These are phyloP conservation scores for Hippocampus zosterae DNA, from an alignment of 2,113 vertebrate species.

Conservation along the genomic window DNA sequence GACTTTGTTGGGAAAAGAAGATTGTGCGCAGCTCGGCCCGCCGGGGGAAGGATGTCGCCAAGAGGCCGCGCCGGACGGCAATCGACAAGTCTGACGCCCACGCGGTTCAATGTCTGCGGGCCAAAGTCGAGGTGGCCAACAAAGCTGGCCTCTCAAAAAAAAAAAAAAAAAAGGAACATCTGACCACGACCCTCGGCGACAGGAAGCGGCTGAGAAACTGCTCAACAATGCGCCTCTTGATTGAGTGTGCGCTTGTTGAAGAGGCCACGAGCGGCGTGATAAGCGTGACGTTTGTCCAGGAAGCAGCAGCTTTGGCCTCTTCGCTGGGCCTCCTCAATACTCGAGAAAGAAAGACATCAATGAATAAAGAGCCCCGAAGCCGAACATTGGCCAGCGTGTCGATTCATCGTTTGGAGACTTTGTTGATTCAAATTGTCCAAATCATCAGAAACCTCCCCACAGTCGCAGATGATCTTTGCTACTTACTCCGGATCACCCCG, in stretches of 20 bases:
- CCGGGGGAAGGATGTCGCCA: not conserved
- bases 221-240: not conserved
- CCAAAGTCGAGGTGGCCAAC: not conserved
- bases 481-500: too few relatives aligned
- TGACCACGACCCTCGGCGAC: not conserved
- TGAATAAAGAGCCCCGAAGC: not conserved
- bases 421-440: too few relatives aligned
- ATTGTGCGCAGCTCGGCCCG: not conserved
- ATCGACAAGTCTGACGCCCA: not conserved
- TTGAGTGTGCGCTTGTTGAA: not conserved
- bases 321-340: not conserved
- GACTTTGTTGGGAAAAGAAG: not conserved
- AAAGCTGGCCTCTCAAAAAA: not conserved
- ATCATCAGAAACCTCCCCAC: too few relatives aligned
- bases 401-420: too few relatives aligned
- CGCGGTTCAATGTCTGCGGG: not conserved
- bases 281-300: not conserved
- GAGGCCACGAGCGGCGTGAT: not conserved
- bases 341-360: not conserved
- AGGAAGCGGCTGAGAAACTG: not conserved
- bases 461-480: too few relatives aligned
- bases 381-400: too few relatives aligned
- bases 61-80: not conserved
- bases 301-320: not conserved
- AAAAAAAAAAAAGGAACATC: not conserved